These are phyloP conservation scores for Coptotermes formosanus DNA, from an alignment of 1,140 invertebrate genomes.

Conservation along the genomic window DNA sequence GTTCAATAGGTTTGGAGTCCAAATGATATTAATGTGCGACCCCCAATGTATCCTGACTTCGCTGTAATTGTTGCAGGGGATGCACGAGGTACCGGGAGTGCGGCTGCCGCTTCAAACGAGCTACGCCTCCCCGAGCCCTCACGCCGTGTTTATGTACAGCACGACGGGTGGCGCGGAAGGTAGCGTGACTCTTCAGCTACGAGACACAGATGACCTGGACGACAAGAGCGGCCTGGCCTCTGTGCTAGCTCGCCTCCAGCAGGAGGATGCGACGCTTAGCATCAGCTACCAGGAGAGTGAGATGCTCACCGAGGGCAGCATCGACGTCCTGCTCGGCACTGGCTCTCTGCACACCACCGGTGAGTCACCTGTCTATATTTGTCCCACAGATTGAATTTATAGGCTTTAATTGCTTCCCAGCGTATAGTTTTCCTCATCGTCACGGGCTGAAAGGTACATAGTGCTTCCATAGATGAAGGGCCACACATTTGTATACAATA, in stretches of 20 bases:
- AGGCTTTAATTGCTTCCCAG: too few species aligned
- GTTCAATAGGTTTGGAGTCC: too few species aligned
- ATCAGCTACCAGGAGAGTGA: constrained; percentile 46
- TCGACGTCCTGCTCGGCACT: constrained; percentile 34
- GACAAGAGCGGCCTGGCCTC: constrained; percentile 41
- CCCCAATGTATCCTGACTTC: too few species aligned
- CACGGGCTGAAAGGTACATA: too few species aligned
- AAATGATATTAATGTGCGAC: too few species aligned
- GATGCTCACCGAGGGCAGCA: constrained; percentile 35
- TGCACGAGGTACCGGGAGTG: constrained; percentile 55
- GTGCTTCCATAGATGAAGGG: too few species aligned
- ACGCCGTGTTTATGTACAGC: constrained; percentile 57
- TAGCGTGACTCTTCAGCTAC: constrained; percentile 52
- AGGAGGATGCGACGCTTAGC: constrained; percentile 53
- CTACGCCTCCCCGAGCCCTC: constrained; percentile 43
- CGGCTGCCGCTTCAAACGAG: constrained; percentile 53
- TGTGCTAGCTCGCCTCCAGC: constrained; percentile 48
- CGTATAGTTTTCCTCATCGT: too few species aligned
- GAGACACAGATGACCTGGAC: constrained; percentile 54
- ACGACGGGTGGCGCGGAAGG: constrained; percentile 50
- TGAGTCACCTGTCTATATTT: constrained; percentile 8
- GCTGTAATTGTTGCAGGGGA: constrained; percentile 43
- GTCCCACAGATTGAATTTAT: too few species aligned
- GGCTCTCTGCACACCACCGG: constrained; percentile 30
- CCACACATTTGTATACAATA: too few species aligned